phyloP scores from a whole-genome alignment of 2,113 vertebrate species.

The Ctenodactylus gundi region DNA sequence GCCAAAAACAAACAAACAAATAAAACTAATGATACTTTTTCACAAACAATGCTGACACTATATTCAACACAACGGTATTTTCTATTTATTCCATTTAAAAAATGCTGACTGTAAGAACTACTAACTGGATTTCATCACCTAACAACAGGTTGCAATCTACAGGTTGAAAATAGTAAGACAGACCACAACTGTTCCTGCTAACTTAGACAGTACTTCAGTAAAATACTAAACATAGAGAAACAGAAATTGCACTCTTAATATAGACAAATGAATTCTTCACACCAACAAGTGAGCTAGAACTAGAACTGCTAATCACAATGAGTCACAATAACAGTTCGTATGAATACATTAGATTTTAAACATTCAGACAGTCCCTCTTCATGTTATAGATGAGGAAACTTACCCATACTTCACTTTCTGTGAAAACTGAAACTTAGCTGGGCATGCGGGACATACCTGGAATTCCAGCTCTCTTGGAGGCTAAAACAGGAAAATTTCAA shows the following conservation, averaged over 20 bases:
- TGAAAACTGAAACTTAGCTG: background rate
- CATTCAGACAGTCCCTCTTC: background rate
- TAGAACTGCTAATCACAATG: background rate
- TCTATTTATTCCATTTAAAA: background rate
- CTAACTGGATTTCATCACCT: background rate
- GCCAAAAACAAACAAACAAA: background rate
- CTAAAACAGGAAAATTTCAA: background rate
- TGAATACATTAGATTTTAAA: background rate
- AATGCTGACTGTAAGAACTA: background rate
- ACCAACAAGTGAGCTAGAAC: background rate
- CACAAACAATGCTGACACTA: background rate
- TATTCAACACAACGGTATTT: background rate
- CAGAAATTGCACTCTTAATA: background rate
- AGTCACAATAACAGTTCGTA: background rate
- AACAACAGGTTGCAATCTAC: background rate
- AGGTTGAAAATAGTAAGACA: background rate
- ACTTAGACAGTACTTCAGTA: background rate
- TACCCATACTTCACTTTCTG: background rate
- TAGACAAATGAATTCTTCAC: background rate
- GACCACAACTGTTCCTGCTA: background rate
- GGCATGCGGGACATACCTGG: background rate
- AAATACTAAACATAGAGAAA: constrained; percentile 1
- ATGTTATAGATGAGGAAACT: background rate
- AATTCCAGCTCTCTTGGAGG: background rate
- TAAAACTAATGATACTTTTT: background rate